These are phyloP conservation scores for Chaenodraco wilsoni DNA, from an alignment of 2,797 vertebrate species.

Conservation along the genomic window DNA sequence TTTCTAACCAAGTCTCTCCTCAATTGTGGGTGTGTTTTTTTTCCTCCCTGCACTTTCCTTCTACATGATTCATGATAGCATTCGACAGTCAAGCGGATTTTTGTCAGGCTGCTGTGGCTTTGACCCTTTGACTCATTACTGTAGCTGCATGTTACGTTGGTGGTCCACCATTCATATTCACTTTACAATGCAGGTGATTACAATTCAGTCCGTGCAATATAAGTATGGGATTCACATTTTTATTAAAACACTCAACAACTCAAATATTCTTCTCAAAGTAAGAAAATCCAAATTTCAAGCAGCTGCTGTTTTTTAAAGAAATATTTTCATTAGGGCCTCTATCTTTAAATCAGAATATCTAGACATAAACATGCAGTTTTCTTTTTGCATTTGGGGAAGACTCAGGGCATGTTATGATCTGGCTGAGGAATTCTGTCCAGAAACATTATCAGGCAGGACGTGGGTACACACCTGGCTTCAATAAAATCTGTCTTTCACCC, in stretches of 20 bases:
- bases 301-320: conserved; percentile 26
- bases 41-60: conserved; percentile 23
- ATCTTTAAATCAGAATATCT: conserved; percentile 33
- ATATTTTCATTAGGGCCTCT: conserved; percentile 19
- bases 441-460: conserved; percentile 68
- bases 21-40: conserved; percentile 13
- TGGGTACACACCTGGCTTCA: conserved; percentile 83
- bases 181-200: conserved; percentile 6
- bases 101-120: conserved; percentile 28
- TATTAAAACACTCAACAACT: neutral
- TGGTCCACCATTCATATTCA: conserved; percentile 25
- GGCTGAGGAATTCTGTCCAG: conserved; percentile 61
- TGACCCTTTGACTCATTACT: conserved; percentile 37
- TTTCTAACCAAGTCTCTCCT: conserved; percentile 35
- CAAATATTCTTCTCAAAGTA: neutral
- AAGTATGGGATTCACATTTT: conserved; percentile 1
- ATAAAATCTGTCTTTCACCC: conserved; percentile 79
- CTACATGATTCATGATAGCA: conserved; percentile 57
- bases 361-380: conserved; percentile 23
- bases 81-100: conserved; percentile 31
- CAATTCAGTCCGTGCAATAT: neutral
- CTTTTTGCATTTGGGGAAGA: conserved; percentile 42
- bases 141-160: conserved; percentile 17
- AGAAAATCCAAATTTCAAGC: conserved; percentile 26
- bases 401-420: conserved; percentile 67